phyloP scores from a whole-genome alignment of 2,797 vertebrate genomes.

The Dromococcyx pavoninus region DNA sequence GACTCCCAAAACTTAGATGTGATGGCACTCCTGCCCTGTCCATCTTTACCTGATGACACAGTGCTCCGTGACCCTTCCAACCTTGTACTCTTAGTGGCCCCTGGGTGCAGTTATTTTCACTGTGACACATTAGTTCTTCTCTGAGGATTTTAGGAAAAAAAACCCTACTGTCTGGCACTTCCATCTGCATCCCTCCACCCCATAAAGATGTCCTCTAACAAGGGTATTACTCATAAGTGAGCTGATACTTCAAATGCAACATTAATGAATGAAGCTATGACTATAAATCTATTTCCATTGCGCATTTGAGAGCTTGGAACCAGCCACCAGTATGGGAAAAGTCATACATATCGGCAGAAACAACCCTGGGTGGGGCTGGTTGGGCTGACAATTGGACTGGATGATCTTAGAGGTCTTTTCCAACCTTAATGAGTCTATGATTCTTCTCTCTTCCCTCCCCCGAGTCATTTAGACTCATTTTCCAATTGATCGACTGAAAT shows the following conservation, averaged over 20 bases:
- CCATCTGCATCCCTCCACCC: background rate
- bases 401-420: too few species aligned
- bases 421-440: too few species aligned
- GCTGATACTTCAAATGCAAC: background rate
- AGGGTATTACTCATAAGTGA: background rate
- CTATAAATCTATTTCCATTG: background rate
- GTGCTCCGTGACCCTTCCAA: background rate
- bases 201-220: background rate
- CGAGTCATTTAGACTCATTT: background rate
- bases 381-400: too few species aligned
- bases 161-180: background rate
- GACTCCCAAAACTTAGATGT: background rate
- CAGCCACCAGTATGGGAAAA: background rate
- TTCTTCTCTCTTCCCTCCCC: background rate
- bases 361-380: background rate
- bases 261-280: background rate
- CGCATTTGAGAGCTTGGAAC: background rate
- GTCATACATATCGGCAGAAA: fast-evolving
- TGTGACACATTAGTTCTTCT: background rate
- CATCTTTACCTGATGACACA: background rate
- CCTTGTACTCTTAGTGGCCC: background rate
- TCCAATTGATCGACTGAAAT: background rate
- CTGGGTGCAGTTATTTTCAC: background rate
- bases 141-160: background rate
- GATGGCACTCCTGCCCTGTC: background rate